Evolutionary conservation across 2,888 invertebrate genomes (phyloP).

Genomic region (Apodemia duryi): DNA sequence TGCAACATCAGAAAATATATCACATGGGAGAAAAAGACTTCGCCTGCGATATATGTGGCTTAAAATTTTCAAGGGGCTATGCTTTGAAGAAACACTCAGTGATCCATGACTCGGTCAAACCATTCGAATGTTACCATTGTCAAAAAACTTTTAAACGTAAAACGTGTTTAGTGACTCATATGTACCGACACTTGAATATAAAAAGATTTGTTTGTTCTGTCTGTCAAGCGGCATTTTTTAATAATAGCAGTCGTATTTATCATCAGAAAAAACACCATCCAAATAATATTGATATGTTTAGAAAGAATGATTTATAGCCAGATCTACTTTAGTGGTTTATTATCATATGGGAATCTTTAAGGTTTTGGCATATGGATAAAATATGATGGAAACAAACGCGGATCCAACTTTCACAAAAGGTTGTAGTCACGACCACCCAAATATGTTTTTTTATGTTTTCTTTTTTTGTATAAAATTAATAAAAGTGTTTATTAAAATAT

Average conservation of each 20-base stretch:
- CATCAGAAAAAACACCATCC: slow-evolving; percentile 7
- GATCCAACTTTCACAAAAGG: too few relatives aligned
- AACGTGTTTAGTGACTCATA: slow-evolving; percentile 15
- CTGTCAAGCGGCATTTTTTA: slow-evolving; percentile 7
- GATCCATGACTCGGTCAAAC: slow-evolving; percentile 16
- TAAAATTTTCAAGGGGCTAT: slow-evolving; percentile 25
- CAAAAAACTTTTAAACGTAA: slow-evolving; percentile 17
- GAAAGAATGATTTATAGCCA: neutral
- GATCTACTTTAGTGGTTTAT: neutral
- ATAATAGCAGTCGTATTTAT: slow-evolving; percentile 7
- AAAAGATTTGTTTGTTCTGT: slow-evolving; percentile 17
- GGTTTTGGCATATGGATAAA: too few relatives aligned
- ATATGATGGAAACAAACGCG: too few relatives aligned
- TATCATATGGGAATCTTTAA: too few relatives aligned
- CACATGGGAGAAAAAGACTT: slow-evolving; percentile 41
- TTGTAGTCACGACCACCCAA: too few relatives aligned
- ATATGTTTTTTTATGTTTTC: too few relatives aligned
- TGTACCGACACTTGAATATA: slow-evolving; percentile 14
- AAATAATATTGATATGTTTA: neutral
- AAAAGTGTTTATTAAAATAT: too few relatives aligned
- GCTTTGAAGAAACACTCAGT: slow-evolving; percentile 33
- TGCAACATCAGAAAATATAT: slow-evolving; percentile 39
- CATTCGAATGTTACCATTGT: slow-evolving; percentile 16
- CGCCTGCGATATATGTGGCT: slow-evolving; percentile 24
- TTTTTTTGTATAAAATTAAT: too few relatives aligned